Conservation (phyloP, 2,888 invertebrate genomes). For the Ferdinandea cuprea region DNA sequence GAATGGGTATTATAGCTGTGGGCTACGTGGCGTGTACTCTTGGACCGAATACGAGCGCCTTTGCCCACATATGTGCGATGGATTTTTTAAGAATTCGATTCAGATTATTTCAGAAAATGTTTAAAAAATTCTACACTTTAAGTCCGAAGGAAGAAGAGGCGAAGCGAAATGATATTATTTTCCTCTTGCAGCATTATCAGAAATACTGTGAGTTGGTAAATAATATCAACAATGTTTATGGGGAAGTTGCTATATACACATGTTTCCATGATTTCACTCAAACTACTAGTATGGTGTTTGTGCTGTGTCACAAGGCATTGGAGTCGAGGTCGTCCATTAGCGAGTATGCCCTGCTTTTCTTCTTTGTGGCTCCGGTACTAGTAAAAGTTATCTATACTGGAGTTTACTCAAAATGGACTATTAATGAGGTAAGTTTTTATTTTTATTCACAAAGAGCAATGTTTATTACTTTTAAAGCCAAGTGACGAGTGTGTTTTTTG, state of each 20-base stretch:
- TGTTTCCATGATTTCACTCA: conserved; percentile 80
- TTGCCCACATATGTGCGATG: conserved; percentile 78
- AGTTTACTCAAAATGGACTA: conserved; percentile 77
- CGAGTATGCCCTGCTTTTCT: conserved; percentile 76
- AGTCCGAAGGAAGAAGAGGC: background rate
- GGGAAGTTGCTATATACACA: conserved; percentile 72
- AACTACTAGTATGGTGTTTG: conserved; percentile 78
- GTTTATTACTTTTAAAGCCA: background rate
- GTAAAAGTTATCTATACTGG: conserved; percentile 78
- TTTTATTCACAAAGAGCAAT: too few species aligned
- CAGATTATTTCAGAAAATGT: conserved; percentile 77
- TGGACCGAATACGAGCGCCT: conserved; percentile 76
- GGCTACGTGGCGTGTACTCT: conserved; percentile 77
- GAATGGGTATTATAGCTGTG: conserved; percentile 73
- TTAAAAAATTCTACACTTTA: conserved; percentile 60
- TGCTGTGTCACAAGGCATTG: conserved; percentile 78
- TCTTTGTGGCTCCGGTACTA: conserved; percentile 77
- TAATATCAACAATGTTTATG: conserved; percentile 77
- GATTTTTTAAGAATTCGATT: conserved; percentile 79
- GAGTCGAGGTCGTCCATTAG: conserved; percentile 61
- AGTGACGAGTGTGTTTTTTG: too few species aligned
- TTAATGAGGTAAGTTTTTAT: conserved; percentile 77
- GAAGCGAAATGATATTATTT: conserved; percentile 43
- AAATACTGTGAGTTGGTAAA: conserved; percentile 76
- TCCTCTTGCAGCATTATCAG: conserved; percentile 74